phyloP scores from a whole-genome alignment of 2,888 invertebrate genomes.

The Colostygia pectinataria region DNA sequence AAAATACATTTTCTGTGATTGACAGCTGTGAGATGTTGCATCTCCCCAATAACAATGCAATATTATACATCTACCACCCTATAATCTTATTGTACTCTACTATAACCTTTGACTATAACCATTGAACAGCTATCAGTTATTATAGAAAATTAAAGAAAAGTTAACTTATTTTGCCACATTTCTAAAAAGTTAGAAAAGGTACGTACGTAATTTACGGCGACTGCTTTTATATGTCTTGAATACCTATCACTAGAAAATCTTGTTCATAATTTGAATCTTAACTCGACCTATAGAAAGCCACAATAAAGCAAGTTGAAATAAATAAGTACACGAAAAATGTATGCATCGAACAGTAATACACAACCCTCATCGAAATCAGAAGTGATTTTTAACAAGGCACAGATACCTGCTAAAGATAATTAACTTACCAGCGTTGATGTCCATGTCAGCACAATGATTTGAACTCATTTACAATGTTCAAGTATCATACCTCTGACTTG shows the following conservation, averaged over 20 bases:
- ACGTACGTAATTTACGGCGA: not conserved
- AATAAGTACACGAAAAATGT: conserved; percentile 12
- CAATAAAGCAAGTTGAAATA: not conserved
- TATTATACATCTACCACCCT: too few species aligned
- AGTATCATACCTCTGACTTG: conserved; percentile 51
- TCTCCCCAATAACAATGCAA: too few species aligned
- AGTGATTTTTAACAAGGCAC: conserved; percentile 2
- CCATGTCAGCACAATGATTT: conserved; percentile 69
- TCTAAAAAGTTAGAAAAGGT: conserved; percentile 1
- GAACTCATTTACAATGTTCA: conserved; percentile 49
- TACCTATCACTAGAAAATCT: not conserved
- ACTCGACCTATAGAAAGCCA: not conserved
- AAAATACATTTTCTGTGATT: conserved; percentile 8
- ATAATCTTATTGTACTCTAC: too few species aligned
- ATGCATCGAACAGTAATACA: conserved; percentile 18
- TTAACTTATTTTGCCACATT: conserved; percentile 3
- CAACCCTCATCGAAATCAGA: conserved; percentile 5
- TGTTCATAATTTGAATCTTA: not conserved
- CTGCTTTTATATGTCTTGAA: not conserved
- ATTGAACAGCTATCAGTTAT: too few species aligned
- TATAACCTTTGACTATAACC: too few species aligned
- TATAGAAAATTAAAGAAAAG: too few species aligned
- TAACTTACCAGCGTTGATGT: conserved; percentile 76
- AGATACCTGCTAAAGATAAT: not conserved
- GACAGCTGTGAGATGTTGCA: conserved; percentile 7